phyloP scores from a whole-genome alignment of 2,888 invertebrate genomes.

The Flexamia atlantica region DNA sequence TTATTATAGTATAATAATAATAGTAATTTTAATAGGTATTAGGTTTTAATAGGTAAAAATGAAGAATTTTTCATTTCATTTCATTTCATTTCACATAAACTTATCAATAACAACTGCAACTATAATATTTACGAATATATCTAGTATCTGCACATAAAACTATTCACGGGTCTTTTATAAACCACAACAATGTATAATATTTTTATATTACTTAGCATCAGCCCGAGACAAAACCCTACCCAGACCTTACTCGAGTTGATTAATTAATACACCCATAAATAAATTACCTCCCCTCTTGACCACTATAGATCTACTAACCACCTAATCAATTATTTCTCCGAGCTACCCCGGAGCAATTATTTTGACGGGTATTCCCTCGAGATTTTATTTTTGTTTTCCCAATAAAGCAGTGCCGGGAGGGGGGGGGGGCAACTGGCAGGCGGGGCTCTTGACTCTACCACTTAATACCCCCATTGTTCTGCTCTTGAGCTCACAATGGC shows the following conservation, averaged over 20 bases:
- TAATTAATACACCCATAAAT: slow-evolving; percentile 23
- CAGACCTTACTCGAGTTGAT: neutral
- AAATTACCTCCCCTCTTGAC: slow-evolving; percentile 20
- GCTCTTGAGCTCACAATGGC: slow-evolving; percentile 13
- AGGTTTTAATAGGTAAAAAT: no score
- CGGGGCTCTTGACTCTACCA: slow-evolving; percentile 22
- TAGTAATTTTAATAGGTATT: no score
- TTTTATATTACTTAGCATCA: neutral
- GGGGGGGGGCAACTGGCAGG: neutral
- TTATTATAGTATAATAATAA: no score
- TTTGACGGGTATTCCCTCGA: slow-evolving; percentile 26
- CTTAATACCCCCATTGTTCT: slow-evolving; percentile 28
- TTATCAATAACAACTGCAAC: no score
- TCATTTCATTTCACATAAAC: no score
- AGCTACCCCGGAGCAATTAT: slow-evolving; percentile 21
- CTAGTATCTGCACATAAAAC: no score
- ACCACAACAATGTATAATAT: no score
- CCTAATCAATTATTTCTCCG: slow-evolving; percentile 20
- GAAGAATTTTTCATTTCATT: no score
- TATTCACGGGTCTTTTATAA: no score
- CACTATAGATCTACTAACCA: slow-evolving; percentile 22
- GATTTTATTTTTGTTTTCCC: slow-evolving; percentile 43
- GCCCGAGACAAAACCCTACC: neutral
- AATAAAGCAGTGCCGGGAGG: slow-evolving; percentile 21
- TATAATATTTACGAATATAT: no score